Conservation (phyloP, 2,888 invertebrate species). For the Selenia dentaria region DNA sequence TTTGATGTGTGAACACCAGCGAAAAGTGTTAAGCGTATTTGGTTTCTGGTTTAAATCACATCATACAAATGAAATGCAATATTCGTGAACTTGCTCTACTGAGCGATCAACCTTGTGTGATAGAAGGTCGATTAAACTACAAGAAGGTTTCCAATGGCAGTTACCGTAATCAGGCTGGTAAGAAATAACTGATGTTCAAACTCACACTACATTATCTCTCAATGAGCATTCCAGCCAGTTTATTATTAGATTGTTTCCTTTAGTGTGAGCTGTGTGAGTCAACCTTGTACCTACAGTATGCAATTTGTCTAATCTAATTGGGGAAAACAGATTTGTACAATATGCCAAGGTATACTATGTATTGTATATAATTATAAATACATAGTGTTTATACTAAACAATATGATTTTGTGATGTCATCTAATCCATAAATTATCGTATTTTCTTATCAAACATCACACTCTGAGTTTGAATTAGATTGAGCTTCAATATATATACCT, state of each 20-base stretch:
- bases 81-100: slow-evolving; percentile 87
- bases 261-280: slow-evolving; percentile 19
- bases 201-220: too few relatives aligned
- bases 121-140: slow-evolving; percentile 90
- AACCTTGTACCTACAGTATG: slow-evolving; percentile 12
- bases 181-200: slow-evolving; percentile 16
- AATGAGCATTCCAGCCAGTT: slow-evolving; percentile 11
- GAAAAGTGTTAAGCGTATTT: too few relatives aligned
- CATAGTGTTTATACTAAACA: too few relatives aligned
- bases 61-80: slow-evolving; percentile 88
- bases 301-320: neutral
- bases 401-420: too few relatives aligned
- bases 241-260: slow-evolving; percentile 28
- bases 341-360: too few relatives aligned
- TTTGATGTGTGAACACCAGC: too few relatives aligned
- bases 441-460: too few relatives aligned
- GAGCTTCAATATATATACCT: too few relatives aligned
- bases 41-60: too few relatives aligned
- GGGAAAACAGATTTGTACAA: neutral
- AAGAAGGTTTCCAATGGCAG: slow-evolving; percentile 85
- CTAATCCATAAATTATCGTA: too few relatives aligned
- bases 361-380: too few relatives aligned
- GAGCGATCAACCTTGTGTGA: slow-evolving; percentile 85
- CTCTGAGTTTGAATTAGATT: too few relatives aligned
- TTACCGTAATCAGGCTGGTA: slow-evolving; percentile 79